Conservation (phyloP, 2,888 invertebrate species). For the Agriopis leucophaearia region DNA sequence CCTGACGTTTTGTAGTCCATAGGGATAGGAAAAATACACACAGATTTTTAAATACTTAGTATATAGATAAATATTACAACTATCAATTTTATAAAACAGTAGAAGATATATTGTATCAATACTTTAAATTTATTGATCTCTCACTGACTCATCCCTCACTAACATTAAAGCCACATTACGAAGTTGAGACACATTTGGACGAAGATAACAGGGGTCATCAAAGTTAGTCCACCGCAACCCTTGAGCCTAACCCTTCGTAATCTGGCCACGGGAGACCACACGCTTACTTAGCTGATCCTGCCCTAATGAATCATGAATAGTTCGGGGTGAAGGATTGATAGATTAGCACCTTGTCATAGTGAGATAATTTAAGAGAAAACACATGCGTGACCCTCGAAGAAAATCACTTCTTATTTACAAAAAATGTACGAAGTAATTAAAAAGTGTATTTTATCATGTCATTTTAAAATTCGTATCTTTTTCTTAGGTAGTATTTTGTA, state of each 20-base stretch:
- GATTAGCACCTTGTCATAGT: slow-evolving; percentile 28
- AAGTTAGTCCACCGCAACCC: slow-evolving; percentile 51
- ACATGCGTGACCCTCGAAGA: background rate
- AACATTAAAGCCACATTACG: slow-evolving; percentile 26
- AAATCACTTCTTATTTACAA: background rate
- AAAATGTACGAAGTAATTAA: no score
- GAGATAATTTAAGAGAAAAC: background rate
- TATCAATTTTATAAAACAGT: no score
- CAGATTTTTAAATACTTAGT: no score
- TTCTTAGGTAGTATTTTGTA: no score
- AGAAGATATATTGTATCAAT: background rate
- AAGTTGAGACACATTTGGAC: slow-evolving; percentile 37
- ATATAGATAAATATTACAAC: no score
- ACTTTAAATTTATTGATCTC: slow-evolving; percentile 10
- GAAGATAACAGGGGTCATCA: slow-evolving; percentile 38
- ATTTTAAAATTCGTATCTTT: no score
- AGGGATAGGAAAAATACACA: no score
- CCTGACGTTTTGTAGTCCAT: no score
- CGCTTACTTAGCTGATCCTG: slow-evolving; percentile 55
- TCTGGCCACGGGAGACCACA: slow-evolving; percentile 70
- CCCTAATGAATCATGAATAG: slow-evolving; percentile 82
- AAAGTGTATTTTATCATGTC: no score
- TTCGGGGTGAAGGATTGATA: slow-evolving; percentile 41
- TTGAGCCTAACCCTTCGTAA: slow-evolving; percentile 74
- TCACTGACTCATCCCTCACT: slow-evolving; percentile 5